Conservation (phyloP, 2,113 vertebrate genomes). For the Cryptotis parvus region DNA sequence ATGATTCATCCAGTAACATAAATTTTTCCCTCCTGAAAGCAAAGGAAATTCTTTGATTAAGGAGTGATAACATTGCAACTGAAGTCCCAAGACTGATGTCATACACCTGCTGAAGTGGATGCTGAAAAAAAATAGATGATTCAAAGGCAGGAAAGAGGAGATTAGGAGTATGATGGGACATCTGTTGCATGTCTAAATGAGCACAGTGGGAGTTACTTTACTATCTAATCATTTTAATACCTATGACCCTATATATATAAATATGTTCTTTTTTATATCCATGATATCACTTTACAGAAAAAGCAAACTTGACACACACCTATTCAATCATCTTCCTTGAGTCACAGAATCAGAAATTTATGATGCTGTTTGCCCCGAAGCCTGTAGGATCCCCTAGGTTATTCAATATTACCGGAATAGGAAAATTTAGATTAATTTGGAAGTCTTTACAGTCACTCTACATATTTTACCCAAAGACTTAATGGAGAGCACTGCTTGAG, state of each 20-base stretch:
- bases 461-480: background rate
- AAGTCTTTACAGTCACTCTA: background rate
- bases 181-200: background rate
- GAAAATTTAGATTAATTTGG: background rate
- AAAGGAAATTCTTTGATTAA: background rate
- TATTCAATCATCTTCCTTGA: background rate
- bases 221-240: background rate
- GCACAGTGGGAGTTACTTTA: no score
- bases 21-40: background rate
- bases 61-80: background rate
- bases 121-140: background rate
- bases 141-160: background rate
- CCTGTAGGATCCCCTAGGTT: background rate
- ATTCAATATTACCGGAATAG: accelerated
- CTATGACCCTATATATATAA: no score
- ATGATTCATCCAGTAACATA: background rate
- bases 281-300: background rate
- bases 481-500: no score
- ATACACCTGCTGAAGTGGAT: no score
- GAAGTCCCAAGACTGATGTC: background rate
- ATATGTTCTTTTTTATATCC: background rate
- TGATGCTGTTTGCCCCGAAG: background rate
- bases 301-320: background rate
- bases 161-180: background rate
- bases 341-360: background rate